Percentiles rank a stretch among this genome's conserved stretches.
These are phyloP conservation scores for Drosophila azteca DNA, from an alignment of 1,140 invertebrate genomes.

Conservation along the genomic window DNA sequence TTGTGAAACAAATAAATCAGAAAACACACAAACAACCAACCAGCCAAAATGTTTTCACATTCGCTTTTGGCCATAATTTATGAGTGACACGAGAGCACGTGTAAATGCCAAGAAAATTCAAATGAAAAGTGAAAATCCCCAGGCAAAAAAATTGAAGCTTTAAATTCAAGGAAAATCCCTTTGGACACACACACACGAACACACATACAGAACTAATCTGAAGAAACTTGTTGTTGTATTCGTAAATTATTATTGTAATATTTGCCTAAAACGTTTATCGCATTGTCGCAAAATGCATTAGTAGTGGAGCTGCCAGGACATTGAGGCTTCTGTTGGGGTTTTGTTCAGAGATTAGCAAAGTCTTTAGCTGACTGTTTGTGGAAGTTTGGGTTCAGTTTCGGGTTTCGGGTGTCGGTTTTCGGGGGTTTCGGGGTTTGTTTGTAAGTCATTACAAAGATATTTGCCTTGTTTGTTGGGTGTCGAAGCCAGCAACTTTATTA, in stretches of 20 bases:
- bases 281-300: slow-evolving; percentile 30
- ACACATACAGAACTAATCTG: slow-evolving; percentile 29
- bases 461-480: slow-evolving; percentile 29
- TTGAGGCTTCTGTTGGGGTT: slow-evolving; percentile 11
- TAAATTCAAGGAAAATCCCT: slow-evolving; percentile 19
- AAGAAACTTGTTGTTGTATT: slow-evolving; percentile 21
- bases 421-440: slow-evolving; percentile 37
- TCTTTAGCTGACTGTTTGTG: slow-evolving; percentile 23
- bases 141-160: slow-evolving; percentile 7
- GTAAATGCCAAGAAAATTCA: slow-evolving; percentile 39
- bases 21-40: slow-evolving; percentile 11
- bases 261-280: slow-evolving; percentile 56
- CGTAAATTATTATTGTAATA: slow-evolving; percentile 47
- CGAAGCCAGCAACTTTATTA: slow-evolving; percentile 45
- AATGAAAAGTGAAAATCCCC: slow-evolving; percentile 66
- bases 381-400: slow-evolving; percentile 24
- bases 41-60: slow-evolving; percentile 6
- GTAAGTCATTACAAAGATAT: slow-evolving; percentile 64
- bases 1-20: slow-evolving; percentile 35
- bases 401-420: background rate
- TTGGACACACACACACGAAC: slow-evolving; percentile 22
- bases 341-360: slow-evolving; percentile 56
- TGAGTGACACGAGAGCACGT: slow-evolving; percentile 18
- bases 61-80: slow-evolving; percentile 57
- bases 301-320: background rate